Evolutionary conservation across 2,797 vertebrate genomes (phyloP).

Genomic region (Anguilla megastoma): DNA sequence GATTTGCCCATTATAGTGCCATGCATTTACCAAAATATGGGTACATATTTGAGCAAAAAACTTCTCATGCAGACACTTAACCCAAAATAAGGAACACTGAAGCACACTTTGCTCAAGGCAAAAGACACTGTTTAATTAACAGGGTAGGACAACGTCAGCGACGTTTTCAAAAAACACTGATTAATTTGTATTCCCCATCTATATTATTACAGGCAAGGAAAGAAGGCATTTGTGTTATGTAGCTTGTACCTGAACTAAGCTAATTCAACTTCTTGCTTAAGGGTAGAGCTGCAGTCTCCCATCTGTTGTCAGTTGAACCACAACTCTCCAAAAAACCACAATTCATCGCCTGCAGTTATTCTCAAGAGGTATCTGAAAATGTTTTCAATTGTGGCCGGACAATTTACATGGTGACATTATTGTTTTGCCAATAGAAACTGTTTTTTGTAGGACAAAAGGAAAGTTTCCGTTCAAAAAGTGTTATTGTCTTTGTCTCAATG

Average conservation of each 20-base stretch:
- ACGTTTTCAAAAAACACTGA: conserved; percentile 17
- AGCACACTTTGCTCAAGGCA: too few species aligned
- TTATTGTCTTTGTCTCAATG: not conserved
- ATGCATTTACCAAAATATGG: conserved; percentile 6
- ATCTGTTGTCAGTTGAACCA: not conserved
- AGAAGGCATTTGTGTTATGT: not conserved
- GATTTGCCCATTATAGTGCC: conserved; percentile 20
- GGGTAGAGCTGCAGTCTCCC: not conserved
- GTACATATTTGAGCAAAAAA: conserved; percentile 15
- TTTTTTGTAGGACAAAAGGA: not conserved
- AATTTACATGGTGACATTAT: not conserved
- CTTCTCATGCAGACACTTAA: too few species aligned
- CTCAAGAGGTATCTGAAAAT: not conserved
- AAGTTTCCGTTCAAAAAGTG: not conserved
- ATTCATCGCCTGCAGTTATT: not conserved
- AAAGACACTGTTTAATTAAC: too few species aligned
- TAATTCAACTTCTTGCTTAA: not conserved
- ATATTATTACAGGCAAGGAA: not conserved
- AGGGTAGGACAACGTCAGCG: too few species aligned
- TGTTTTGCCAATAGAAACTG: not conserved
- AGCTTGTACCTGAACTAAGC: not conserved
- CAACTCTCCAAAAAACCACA: not conserved
- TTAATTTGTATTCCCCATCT: conserved; percentile 15
- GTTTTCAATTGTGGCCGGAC: not conserved
- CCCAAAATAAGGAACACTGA: too few species aligned